A percentile compares a stretch with the other conserved stretches of the same genome.
Conservation (phyloP, 1,140 invertebrate species). For the Ylistrum balloti region DNA sequence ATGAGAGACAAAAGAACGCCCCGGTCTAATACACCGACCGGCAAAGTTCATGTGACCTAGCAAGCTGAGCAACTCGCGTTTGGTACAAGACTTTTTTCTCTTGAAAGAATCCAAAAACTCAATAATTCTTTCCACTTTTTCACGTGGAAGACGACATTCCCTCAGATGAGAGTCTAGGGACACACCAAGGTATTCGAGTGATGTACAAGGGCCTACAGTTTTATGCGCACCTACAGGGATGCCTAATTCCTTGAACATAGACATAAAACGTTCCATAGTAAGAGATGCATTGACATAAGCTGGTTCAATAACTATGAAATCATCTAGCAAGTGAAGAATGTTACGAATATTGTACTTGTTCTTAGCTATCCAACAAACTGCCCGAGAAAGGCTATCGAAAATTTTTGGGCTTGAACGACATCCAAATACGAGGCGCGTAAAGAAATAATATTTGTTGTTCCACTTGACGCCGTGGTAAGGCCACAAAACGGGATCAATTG, state of each 20-base stretch:
- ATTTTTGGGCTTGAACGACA: no score
- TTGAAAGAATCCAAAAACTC: conserved; percentile 27
- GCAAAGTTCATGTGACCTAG: conserved; percentile 49
- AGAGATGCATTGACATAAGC: background rate
- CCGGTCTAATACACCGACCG: conserved; percentile 44
- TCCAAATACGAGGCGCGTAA: conserved; percentile 41
- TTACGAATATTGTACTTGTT: background rate
- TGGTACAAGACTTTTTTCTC: conserved; percentile 33
- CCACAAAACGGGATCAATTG: background rate
- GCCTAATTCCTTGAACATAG: background rate
- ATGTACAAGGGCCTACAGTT: background rate
- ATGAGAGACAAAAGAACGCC: conserved; percentile 53
- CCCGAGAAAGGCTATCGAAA: no score
- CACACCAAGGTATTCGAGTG: no score
- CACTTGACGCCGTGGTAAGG: conserved; percentile 42
- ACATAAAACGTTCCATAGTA: no score
- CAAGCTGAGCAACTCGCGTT: conserved; percentile 42
- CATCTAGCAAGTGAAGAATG: conserved; percentile 11
- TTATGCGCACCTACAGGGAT: conserved; percentile 50
- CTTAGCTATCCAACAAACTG: no score
- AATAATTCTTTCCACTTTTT: conserved; percentile 44
- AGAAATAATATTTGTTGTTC: conserved; percentile 49
- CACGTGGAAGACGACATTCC: conserved; percentile 7
- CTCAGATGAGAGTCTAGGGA: no score
- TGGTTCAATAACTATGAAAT: conserved; percentile 31